Percentiles rank a stretch among this genome's conserved stretches.
These are phyloP conservation scores for Pycnonotus jocosus DNA, from an alignment of 2,113 vertebrate genomes.

Conservation along the genomic window DNA sequence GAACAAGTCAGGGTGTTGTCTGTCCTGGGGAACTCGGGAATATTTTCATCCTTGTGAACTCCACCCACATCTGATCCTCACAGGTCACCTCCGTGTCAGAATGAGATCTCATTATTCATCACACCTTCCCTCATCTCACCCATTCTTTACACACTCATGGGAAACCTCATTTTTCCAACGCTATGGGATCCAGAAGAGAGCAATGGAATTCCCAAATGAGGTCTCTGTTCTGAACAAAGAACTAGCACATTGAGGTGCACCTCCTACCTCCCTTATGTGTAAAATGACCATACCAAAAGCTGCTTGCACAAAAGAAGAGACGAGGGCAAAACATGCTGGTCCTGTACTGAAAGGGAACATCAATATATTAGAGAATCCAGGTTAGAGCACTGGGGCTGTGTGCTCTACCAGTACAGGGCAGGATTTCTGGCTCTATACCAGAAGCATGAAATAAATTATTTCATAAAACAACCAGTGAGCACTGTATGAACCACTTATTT, in stretches of 20 bases:
- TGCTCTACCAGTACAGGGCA: not conserved
- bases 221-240: not conserved
- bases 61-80: not conserved
- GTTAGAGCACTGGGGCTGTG: not conserved
- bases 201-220: not conserved
- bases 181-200: not conserved
- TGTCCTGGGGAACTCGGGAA: rapidly evolving
- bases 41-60: not conserved
- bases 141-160: not conserved
- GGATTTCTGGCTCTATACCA: not conserved
- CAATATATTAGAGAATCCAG: not conserved
- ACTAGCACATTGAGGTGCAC: not conserved
- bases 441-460: not conserved
- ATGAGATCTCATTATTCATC: not conserved
- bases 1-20: not conserved
- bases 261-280: not conserved
- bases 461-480: not conserved
- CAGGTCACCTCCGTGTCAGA: not conserved
- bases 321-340: not conserved
- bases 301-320: not conserved
- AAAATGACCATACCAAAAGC: not conserved
- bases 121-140: not conserved
- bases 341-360: not conserved
- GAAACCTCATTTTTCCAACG: not conserved
- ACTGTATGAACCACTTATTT: not conserved